These are phyloP conservation scores for Pipistrellus nathusii DNA, from an alignment of 2,797 vertebrate species.

Conservation along the genomic window DNA sequence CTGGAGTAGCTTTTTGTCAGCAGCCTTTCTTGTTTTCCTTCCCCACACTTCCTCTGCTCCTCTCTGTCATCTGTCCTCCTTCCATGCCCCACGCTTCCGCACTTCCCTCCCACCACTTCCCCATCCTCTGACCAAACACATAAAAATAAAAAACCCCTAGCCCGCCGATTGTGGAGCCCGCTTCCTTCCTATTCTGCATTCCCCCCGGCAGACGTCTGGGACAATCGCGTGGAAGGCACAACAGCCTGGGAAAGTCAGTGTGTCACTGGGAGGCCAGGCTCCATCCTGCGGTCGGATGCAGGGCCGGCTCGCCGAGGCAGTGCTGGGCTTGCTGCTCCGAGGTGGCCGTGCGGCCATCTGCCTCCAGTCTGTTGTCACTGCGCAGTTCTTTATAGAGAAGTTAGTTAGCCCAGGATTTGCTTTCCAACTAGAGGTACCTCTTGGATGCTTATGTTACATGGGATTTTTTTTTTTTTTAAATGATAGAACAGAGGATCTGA, in stretches of 20 bases:
- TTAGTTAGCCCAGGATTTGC: constrained; percentile 65
- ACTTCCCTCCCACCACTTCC: constrained; percentile 68
- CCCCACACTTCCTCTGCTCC: constrained; percentile 66
- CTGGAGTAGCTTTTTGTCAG: constrained; percentile 38
- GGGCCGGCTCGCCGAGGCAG: constrained; percentile 18
- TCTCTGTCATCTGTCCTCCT: constrained; percentile 64
- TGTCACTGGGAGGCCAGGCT: background rate
- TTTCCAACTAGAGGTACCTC: constrained; percentile 14
- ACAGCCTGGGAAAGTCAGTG: constrained; percentile 69
- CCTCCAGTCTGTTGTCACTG: constrained; percentile 35
- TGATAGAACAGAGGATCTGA: background rate
- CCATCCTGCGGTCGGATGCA: constrained; percentile 35
- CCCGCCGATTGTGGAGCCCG: constrained; percentile 34
- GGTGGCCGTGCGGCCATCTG: constrained; percentile 36
- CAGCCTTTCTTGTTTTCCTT: constrained; percentile 74
- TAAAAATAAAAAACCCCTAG: background rate
- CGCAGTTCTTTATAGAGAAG: constrained; percentile 55
- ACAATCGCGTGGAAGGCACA: constrained; percentile 61
- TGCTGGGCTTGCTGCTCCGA: background rate
- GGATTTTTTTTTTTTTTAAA: background rate
- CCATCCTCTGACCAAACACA: constrained; percentile 57
- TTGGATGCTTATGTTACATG: too few species aligned
- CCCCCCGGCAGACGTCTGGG: background rate
- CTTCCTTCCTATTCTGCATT: constrained; percentile 72
- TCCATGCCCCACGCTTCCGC: background rate